Conservation (phyloP, 2,888 invertebrate genomes). For the Eurytoma adleriae region DNA sequence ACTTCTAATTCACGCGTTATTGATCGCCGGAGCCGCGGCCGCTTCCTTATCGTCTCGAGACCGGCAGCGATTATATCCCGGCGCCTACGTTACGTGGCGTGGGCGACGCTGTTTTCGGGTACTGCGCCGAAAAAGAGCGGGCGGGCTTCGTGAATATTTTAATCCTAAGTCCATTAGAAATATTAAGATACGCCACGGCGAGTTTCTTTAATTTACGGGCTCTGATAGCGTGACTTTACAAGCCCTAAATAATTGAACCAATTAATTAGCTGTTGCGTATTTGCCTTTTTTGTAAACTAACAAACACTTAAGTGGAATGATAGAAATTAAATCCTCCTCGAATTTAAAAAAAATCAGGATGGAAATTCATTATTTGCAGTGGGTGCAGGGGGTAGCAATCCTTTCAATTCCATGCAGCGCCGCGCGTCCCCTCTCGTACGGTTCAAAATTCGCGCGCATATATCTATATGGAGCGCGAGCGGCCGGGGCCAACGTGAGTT, state of each 20-base stretch:
- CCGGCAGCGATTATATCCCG: too few species aligned
- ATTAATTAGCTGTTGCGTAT: too few species aligned
- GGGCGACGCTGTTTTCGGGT: neutral
- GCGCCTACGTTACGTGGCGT: neutral
- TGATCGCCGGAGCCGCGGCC: neutral
- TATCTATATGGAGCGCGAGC: neutral
- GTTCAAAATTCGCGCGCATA: neutral
- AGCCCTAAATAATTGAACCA: too few species aligned
- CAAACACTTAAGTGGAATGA: too few species aligned
- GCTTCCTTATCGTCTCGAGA: constrained; percentile 52
- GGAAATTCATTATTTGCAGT: too few species aligned
- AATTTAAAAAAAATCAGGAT: too few species aligned
- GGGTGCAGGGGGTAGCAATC: too few species aligned
- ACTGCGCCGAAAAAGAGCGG: too few species aligned
- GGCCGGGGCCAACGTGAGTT: constrained; percentile 10
- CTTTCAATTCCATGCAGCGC: neutral
- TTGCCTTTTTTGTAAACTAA: too few species aligned
- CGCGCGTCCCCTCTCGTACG: neutral
- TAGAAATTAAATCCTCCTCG: too few species aligned
- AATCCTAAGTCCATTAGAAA: constrained; percentile 27
- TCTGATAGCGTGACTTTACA: too few species aligned
- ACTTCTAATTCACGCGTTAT: constrained; percentile 55
- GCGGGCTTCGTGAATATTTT: constrained; percentile 34
- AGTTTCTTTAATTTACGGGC: neutral
- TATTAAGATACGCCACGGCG: constrained; percentile 18